Percentiles rank a stretch among this genome's conserved stretches.
Conservation (phyloP, 2,888 invertebrate species). For the Cataglyphis cursor region DNA sequence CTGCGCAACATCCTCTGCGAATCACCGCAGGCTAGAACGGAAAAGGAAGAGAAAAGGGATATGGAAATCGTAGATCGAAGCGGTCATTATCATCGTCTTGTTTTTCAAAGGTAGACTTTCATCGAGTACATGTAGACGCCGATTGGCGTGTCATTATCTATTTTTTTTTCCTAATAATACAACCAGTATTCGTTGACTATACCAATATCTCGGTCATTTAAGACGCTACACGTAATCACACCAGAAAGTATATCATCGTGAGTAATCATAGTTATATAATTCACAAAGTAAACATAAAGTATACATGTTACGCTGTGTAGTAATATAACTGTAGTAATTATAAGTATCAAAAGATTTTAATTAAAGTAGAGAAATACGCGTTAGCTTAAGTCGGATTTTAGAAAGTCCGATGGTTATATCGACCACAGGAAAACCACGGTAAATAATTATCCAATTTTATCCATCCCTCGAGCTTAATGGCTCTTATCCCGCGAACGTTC, state of each 20-base stretch:
- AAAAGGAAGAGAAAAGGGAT: constrained; percentile 9
- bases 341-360: not conserved
- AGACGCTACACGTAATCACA: not conserved
- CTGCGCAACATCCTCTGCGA: not conserved
- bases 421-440: not conserved
- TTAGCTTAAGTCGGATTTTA: not conserved
- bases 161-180: not conserved
- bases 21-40: constrained; percentile 9
- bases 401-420: not conserved
- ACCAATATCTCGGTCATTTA: not conserved
- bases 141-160: not conserved
- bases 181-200: not conserved
- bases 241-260: not conserved
- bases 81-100: not conserved
- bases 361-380: not conserved
- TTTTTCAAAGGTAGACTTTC: constrained; percentile 2
- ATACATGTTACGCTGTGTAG: not conserved
- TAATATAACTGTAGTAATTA: not conserved
- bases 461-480: not conserved
- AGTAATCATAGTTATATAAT: not conserved
- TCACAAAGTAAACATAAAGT: not conserved
- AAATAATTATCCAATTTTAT: constrained; percentile 26
- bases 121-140: not conserved
- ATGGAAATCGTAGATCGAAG: not conserved
- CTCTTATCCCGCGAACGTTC: not conserved